A percentile compares a stretch with the other conserved stretches of the same genome.
Evolutionary conservation across 2,797 vertebrate genomes (phyloP).

Genomic region (Mormyrus proboscirostris): DNA sequence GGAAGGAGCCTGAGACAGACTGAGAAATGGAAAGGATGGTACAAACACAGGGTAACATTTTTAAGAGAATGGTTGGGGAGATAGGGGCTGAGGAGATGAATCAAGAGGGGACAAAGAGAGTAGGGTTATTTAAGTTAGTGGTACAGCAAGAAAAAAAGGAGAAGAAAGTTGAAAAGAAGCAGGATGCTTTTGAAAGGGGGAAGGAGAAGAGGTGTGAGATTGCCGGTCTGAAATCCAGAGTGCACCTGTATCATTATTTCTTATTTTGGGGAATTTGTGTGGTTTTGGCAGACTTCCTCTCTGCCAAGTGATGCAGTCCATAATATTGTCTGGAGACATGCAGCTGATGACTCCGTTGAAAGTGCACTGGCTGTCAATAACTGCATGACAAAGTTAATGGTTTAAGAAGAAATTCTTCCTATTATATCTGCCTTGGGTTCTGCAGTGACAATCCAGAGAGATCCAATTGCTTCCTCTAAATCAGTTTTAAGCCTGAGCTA

Average conservation of each 20-base stretch:
- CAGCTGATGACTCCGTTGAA: constrained; percentile 50
- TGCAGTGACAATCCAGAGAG: constrained; percentile 65
- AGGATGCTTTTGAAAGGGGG: background rate
- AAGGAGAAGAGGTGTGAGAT: background rate
- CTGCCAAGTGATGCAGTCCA: constrained; percentile 58
- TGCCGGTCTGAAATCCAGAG: constrained; percentile 36
- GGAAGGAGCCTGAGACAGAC: constrained; percentile 31
- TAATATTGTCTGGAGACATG: background rate
- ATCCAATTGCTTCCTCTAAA: constrained; percentile 69
- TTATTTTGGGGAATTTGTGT: constrained; percentile 58
- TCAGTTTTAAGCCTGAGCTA: constrained; percentile 64
- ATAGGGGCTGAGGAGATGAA: constrained; percentile 41
- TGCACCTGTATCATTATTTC: constrained; percentile 57
- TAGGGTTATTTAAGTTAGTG: background rate
- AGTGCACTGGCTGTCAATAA: constrained; percentile 56
- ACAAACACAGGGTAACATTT: background rate
- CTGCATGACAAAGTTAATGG: constrained; percentile 59
- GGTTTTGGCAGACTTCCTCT: constrained; percentile 27
- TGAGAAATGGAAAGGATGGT: constrained; percentile 22
- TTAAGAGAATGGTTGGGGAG: constrained; percentile 30
- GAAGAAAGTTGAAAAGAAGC: background rate
- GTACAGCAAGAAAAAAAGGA: background rate
- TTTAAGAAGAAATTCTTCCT: constrained; percentile 67
- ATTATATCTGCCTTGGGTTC: constrained; percentile 59
- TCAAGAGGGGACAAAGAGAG: constrained; percentile 15